Evolutionary conservation across 2,888 invertebrate species (phyloP), one percentile per base, ranked within the genome.

Genomic region (Clistopyga incitator): DNA sequence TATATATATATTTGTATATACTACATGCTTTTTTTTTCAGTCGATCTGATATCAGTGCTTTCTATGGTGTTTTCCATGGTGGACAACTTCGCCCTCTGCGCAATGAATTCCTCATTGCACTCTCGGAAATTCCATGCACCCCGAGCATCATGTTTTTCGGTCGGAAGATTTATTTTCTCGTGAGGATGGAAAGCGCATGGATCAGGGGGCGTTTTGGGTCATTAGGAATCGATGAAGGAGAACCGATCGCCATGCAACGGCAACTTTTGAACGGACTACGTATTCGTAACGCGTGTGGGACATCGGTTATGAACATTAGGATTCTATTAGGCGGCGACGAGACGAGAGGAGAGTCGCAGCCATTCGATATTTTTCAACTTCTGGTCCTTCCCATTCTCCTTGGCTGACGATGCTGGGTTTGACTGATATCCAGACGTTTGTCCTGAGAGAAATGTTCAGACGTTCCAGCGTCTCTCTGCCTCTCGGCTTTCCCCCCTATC

Each of bases 261-360:
- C 59, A 78, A 29, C 52, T 11, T 50, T 23, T 34, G 38, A 34
- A 76, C 29, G 25, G 34, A 70, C n/a, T n/a, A n/a, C 50, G 67
- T 70, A 25, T 56, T 81, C 47, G 71, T 67, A 59, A 77, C 59
- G 77, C 29, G 38, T 59, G 56, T 81, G 80, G 81, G 65, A 71
- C 86, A 87, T 87, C 84, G 87, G 85, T 89, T 86, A 86, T 86
- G 86, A 84, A 84, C 88, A 86, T 88, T 88, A 87, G 85, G 85
- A 88, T 88, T 88, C 89, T 89, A 88, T 88, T 88, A 87, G 81
- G 71, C 71, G 25, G 65, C 42, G 61, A 42, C 56, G 75, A 45
- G 50, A 54, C 45, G 38, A 59, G 54, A 25, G 54, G n/a, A 54
- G 54, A 42, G 50, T 54, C 42, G 65, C 77, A 45, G 54, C 52